phyloP scores from a whole-genome alignment of 2,113 vertebrate genomes.

The Perca flavescens region DNA sequence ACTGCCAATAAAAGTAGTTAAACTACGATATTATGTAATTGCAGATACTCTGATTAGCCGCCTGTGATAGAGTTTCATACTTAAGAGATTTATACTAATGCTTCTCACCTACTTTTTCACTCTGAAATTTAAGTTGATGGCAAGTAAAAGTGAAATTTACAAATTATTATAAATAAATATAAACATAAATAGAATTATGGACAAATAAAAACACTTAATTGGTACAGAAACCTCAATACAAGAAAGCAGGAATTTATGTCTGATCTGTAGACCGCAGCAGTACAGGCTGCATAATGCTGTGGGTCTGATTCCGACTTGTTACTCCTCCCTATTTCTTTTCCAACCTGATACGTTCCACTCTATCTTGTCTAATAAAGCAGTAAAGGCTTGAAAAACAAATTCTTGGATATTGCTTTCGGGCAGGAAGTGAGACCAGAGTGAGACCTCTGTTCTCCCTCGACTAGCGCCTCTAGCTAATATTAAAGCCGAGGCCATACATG shows the following conservation, averaged over 20 bases:
- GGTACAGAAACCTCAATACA: neutral
- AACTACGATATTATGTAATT: neutral
- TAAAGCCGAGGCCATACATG: constrained; percentile 81
- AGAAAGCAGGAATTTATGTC: neutral
- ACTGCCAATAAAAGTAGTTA: neutral
- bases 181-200: neutral
- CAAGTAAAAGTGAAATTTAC: neutral
- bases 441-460: constrained; percentile 68
- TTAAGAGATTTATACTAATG: neutral
- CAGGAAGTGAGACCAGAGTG: constrained; percentile 60
- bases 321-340: neutral
- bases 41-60: neutral
- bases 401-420: constrained; percentile 45
- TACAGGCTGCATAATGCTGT: neutral
- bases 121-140: neutral
- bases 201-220: neutral
- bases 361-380: constrained; percentile 44
- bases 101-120: neutral
- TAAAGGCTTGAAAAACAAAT: constrained; percentile 32
- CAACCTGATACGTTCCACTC: neutral
- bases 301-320: neutral
- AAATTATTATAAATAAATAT: neutral
- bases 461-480: constrained; percentile 80
- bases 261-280: neutral
- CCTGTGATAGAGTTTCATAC: neutral